Evolutionary conservation across 2,888 invertebrate species (phyloP).

Genomic region (Pharmacophagus antenor): DNA sequence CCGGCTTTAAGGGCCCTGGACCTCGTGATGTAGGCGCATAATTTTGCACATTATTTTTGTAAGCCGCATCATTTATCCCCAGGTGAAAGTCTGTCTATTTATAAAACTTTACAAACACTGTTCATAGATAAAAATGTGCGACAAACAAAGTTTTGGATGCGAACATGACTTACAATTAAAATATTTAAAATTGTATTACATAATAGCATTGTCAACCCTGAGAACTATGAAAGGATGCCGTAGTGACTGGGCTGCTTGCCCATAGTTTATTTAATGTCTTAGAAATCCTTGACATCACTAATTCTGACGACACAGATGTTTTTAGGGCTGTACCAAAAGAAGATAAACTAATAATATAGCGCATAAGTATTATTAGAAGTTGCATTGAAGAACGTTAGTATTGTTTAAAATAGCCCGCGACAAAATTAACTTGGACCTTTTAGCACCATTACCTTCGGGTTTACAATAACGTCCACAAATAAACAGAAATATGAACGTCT

Average conservation of each 20-base stretch:
- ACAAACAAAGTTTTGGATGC: not conserved
- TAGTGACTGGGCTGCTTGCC: not conserved
- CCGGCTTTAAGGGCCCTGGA: too few relatives aligned
- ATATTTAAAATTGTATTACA: not conserved
- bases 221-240: not conserved
- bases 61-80: too few relatives aligned
- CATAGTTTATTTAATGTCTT: not conserved
- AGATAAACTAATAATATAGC: slow-evolving; percentile 28
- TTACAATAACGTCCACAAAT: slow-evolving; percentile 68
- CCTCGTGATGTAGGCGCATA: too few relatives aligned
- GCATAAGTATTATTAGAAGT: slow-evolving; percentile 41
- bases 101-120: too few relatives aligned
- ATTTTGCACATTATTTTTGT: too few relatives aligned
- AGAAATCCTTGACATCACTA: not conserved
- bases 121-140: too few relatives aligned
- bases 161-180: not conserved
- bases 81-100: too few relatives aligned
- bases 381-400: slow-evolving; percentile 65
- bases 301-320: not conserved
- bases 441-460: slow-evolving; percentile 72
- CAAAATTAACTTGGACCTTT: slow-evolving; percentile 65
- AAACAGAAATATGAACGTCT: slow-evolving; percentile 55
- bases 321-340: slow-evolving; percentile 4
- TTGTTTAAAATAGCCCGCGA: slow-evolving; percentile 66
- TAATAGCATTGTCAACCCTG: not conserved